Base-by-base conservation (phyloP, 1,140 invertebrate species). In the Drosophila sulfurigaster region DNA sequence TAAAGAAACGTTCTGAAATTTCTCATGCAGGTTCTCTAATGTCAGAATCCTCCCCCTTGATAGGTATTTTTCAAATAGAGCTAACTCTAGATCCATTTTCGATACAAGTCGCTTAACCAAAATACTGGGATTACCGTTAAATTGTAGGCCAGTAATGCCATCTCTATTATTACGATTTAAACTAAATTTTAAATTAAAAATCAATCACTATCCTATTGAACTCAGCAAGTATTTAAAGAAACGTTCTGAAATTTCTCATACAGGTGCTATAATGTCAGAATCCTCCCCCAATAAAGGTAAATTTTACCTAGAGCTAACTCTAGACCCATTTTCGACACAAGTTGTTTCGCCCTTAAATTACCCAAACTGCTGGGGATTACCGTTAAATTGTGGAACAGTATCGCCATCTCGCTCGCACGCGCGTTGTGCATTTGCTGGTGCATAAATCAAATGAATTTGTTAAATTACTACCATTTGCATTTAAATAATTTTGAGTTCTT, bases 371-470 rank as follows among this genome's bases (percentile, higher is more conserved):
- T 41, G 45, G 7, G 45, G 45, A 13, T 54, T n/a, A 54, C 28
- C 11, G 25, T 56, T 56, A 35, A 56, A 56, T 38, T 38, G 48
- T 52, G 13, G 20, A 6, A 28, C 10, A 30, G n/a, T 49, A 2
- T 49, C 6, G 7, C 0, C 49, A 13, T 25, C 8, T 57, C 15
- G 35, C 32, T 38, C 54, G 28, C 16, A 13, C 15, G 45, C 11
- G 28, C 28, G 7, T 52, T 32, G 48, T 51, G 35, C 57, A 46
- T 48, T 62, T 56, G 54, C 20, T 68, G 11, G 11, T 67, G 72
- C 32, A 75, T 69, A 75, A 63, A 75, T 75, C 72, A 63, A 75
- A 63, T 69, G 32, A 69, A 69, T 63, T 69, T 62, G 65, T 56
- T 69, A 57, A 68, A 68, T 68, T 68, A 68, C 48, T 67, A 45